phyloP scores from a whole-genome alignment of 2,113 vertebrate genomes.

The Notiomystis cincta region DNA sequence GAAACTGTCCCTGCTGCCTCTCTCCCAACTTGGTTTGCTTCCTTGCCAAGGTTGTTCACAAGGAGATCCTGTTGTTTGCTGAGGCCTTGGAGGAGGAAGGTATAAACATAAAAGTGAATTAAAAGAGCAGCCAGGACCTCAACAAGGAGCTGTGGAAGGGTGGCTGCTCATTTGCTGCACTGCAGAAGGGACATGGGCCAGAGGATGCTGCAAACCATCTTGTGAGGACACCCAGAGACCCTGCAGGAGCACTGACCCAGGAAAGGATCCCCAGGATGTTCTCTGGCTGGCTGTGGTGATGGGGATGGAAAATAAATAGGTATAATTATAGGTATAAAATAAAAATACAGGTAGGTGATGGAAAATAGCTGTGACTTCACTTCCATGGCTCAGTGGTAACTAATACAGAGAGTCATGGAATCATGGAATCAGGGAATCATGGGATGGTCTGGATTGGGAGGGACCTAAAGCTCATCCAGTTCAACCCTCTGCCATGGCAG shows the following conservation, averaged over 20 bases:
- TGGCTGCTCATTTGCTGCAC: neutral
- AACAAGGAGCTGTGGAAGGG: neutral
- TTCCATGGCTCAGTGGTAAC: neutral
- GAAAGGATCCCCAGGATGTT: too few species aligned
- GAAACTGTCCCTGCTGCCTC: neutral
- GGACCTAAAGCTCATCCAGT: neutral
- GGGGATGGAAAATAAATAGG: neutral
- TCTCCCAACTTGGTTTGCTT: neutral
- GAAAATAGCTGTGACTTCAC: neutral
- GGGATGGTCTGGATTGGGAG: neutral
- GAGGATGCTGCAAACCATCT: neutral
- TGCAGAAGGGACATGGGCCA: neutral
- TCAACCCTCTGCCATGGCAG: neutral
- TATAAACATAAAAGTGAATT: neutral
- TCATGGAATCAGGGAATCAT: neutral
- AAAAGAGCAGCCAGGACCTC: neutral
- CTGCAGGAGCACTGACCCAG: too few species aligned
- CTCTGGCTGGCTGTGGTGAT: neutral
- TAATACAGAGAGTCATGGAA: neutral
- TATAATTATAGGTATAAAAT: too few species aligned
- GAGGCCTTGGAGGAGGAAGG: neutral
- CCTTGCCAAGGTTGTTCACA: neutral
- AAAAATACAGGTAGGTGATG: neutral
- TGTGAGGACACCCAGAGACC: accelerated
- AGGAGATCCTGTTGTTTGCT: neutral